These are phyloP conservation scores for Uromys caudimaculatus DNA, from an alignment of 2,797 vertebrate genomes.

Conservation along the genomic window DNA sequence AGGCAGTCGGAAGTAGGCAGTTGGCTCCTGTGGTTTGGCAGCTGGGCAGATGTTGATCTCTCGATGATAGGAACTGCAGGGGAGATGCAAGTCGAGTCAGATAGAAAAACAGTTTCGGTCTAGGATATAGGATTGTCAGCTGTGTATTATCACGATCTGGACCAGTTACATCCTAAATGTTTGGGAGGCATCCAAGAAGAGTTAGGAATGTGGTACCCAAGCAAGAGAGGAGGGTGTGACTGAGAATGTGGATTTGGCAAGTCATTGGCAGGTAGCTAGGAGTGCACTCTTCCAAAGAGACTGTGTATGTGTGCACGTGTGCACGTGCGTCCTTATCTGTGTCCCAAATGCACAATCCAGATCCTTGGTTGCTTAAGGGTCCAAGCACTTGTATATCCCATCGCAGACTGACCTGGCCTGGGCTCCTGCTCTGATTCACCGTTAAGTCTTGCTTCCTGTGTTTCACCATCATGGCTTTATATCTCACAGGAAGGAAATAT, in stretches of 20 bases:
- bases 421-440: not conserved
- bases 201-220: not conserved
- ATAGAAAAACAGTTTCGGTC: not conserved
- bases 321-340: not conserved
- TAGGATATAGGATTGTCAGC: not conserved
- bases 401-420: not conserved
- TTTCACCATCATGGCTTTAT: not conserved
- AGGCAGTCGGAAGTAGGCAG: not conserved
- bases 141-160: not conserved
- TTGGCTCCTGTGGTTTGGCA: constrained; percentile 16
- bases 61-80: not conserved
- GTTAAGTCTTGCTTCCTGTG: not conserved
- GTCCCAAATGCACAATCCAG: not conserved
- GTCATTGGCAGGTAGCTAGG: not conserved
- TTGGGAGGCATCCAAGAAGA: not conserved
- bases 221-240: not conserved
- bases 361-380: not conserved
- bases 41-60: not conserved
- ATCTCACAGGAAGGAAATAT: not conserved
- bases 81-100: constrained; percentile 48
- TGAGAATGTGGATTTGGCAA: not conserved
- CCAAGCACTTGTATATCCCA: not conserved
- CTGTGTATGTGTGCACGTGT: not conserved
- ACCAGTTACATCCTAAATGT: not conserved
- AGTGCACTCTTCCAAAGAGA: not conserved